A percentile compares a stretch with the other conserved stretches of the same genome.
Conservation (phyloP, 2,888 invertebrate species). For the Polietes domitor region DNA sequence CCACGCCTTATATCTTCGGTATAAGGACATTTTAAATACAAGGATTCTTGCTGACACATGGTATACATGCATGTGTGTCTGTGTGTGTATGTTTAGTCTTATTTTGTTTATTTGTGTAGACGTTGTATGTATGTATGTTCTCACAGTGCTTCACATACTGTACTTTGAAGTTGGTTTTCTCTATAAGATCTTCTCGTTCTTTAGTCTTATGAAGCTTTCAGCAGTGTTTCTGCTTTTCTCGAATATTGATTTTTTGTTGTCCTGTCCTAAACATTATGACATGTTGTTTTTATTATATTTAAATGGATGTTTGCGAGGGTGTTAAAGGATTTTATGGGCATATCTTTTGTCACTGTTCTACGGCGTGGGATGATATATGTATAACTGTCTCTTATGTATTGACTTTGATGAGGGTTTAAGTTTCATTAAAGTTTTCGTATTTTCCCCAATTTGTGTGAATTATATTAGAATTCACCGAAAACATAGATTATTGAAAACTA, state of each 20-base stretch:
- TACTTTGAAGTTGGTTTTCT: conserved; percentile 52
- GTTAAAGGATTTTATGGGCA: neutral
- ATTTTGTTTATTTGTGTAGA: conserved; percentile 22
- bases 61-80: neutral
- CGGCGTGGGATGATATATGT: conserved; percentile 15
- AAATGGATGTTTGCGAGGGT: conserved; percentile 11
- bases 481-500: conserved; percentile 37
- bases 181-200: conserved; percentile 51
- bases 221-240: conserved; percentile 33
- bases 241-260: conserved; percentile 57
- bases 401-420: conserved; percentile 76
- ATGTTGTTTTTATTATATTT: neutral
- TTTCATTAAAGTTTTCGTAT: neutral
- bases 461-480: conserved; percentile 6
- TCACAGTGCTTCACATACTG: conserved; percentile 55
- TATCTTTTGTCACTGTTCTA: conserved; percentile 3
- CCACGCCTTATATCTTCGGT: conserved; percentile 64
- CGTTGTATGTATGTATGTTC: conserved; percentile 28
- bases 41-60: conserved; percentile 31
- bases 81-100: conserved; percentile 23
- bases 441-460: neutral
- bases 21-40: conserved; percentile 58
- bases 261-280: neutral
- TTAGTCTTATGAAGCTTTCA: conserved; percentile 52
- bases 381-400: conserved; percentile 61